Evolutionary conservation across 1,140 invertebrate species (phyloP), one percentile per base, ranked within the genome.

Genomic region (Tetramorium simillimum): DNA sequence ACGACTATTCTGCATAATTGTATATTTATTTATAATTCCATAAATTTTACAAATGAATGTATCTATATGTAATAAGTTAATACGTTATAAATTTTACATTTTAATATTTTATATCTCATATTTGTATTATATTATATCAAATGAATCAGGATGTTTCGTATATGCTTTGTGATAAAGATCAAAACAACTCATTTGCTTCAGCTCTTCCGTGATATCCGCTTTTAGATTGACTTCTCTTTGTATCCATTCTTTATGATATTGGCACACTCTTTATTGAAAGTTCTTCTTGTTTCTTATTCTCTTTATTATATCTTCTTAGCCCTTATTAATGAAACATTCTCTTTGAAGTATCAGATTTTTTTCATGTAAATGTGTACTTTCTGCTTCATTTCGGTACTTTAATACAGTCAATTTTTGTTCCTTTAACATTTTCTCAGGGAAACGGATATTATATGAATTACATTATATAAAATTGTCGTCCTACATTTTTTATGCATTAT

Each of bases 271-370:
- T 82, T 73, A 73, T 73, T 60, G 51, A 82, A 73, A 69, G 28
- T 37, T 40, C 46, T 40, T 53, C 28, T 53, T 67, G 10, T 28
- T 58, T 7, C 7, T 33, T 56, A 40, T 18, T 53, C n/a, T 53
- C 24, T 43, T 73, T 73, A 58, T 82, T 73, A 58, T 58, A n/a
- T 75, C 72, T 58, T 73, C 18, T 81, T 73, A 73, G 53, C 12
- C 24, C 18, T 60, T 82, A 82, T 56, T 58, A 72, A 72, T 73
- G 40, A 72, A 73, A 21, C 70, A 73, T 82, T 82, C 21, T 56
- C 51, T 73, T 82, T 82, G 24, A 73, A 58, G 37, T 60, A 82
- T 58, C 51, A 60, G 33, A 82, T 69, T 60, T 73, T 33, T 82
- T 33, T 69, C 14, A 73, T n/a, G 40, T 21, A 21, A 58, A 73